A percentile compares a stretch with the other conserved stretches of the same genome.
Conservation (phyloP, 2,888 invertebrate species). For the Eristalis intricaria region DNA sequence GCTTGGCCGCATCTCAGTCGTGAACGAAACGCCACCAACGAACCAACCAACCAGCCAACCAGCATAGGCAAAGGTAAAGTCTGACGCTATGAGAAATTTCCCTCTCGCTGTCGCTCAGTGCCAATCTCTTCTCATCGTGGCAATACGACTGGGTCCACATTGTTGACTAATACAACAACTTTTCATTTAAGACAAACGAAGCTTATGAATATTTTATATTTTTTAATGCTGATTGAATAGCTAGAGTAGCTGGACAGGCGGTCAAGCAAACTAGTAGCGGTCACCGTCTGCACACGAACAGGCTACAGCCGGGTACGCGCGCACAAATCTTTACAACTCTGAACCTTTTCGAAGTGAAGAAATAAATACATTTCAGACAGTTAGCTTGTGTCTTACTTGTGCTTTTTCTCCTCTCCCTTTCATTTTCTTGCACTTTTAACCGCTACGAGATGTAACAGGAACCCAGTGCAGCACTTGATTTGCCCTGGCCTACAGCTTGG, state of each 20-base stretch:
- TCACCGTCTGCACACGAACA: constrained; percentile 20
- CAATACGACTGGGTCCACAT: neutral
- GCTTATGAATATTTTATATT: constrained; percentile 66
- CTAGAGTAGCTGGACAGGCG: constrained; percentile 30
- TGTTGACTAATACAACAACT: constrained; percentile 2
- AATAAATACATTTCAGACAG: constrained; percentile 17
- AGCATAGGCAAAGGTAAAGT: neutral
- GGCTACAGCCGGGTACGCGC: constrained; percentile 18
- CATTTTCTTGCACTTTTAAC: neutral
- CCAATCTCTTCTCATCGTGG: neutral
- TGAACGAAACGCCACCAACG: constrained; percentile 30
- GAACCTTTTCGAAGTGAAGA: neutral
- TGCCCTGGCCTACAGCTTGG: constrained; percentile 45
- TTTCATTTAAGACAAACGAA: constrained; percentile 50
- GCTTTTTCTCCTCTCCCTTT: neutral
- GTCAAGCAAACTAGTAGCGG: constrained; percentile 26
- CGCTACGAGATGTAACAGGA: constrained; percentile 35
- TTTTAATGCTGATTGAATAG: constrained; percentile 46
- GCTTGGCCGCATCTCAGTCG: constrained; percentile 28
- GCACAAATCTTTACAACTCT: constrained; percentile 23
- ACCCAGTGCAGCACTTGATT: constrained; percentile 10
- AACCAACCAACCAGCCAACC: too few species aligned
- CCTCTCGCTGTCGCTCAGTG: constrained; percentile 4
- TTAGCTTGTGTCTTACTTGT: neutral
- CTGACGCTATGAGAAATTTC: constrained; percentile 20